Evolutionary conservation across 2,797 vertebrate species (phyloP).

Genomic region (Propithecus deckenii): DNA sequence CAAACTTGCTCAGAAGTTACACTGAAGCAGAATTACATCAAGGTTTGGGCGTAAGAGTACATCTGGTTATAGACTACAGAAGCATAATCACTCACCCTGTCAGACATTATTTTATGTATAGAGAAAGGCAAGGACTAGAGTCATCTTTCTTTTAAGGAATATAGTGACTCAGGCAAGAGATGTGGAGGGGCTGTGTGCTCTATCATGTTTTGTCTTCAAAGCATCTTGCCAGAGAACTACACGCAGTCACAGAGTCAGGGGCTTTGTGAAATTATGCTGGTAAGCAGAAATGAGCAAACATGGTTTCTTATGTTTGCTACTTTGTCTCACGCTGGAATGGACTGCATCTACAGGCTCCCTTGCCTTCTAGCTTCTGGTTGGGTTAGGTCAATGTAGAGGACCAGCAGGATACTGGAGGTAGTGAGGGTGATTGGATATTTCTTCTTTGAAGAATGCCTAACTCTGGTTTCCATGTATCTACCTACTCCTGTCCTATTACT

Average conservation of each 20-base stretch:
- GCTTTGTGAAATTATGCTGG: not conserved
- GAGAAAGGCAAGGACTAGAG: not conserved
- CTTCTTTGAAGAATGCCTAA: slow-evolving; percentile 15
- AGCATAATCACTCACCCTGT: too few species aligned
- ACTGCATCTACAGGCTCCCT: not conserved
- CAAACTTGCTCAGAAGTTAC: not conserved
- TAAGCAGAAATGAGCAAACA: not conserved
- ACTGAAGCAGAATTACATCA: not conserved
- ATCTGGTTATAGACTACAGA: not conserved
- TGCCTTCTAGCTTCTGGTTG: not conserved
- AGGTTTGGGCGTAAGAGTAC: not conserved
- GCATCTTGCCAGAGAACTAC: not conserved
- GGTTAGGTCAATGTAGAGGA: not conserved
- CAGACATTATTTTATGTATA: not conserved
- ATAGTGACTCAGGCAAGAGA: not conserved
- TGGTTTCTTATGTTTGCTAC: not conserved
- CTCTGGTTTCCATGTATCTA: not conserved
- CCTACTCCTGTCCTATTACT: not conserved
- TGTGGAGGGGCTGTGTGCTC: not conserved
- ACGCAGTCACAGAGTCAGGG: not conserved
- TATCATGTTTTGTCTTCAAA: not conserved
- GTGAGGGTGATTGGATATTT: not conserved
- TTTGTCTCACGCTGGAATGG: not conserved
- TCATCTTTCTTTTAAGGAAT: not conserved
- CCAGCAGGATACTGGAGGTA: not conserved